phyloP scores from a whole-genome alignment of 2,888 invertebrate genomes.

The Polymixis lichenea region DNA sequence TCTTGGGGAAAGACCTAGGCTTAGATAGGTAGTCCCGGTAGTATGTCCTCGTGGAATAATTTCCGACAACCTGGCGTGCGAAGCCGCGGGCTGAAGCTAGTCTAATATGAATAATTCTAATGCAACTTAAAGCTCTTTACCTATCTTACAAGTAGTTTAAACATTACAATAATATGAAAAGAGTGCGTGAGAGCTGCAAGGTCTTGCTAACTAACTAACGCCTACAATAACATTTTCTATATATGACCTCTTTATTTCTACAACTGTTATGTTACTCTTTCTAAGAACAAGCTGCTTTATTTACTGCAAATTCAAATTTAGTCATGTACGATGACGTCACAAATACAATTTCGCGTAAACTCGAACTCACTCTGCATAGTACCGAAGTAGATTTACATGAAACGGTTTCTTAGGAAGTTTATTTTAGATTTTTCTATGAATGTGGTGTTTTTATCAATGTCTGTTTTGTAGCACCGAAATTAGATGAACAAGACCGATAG shows the following conservation, averaged over 20 bases:
- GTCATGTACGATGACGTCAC: constrained; percentile 37
- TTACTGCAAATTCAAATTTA: constrained; percentile 16
- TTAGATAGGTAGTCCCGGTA: no score
- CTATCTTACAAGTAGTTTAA: constrained; percentile 6
- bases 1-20: no score
- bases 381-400: constrained; percentile 36
- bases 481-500: neutral
- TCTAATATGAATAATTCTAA: neutral
- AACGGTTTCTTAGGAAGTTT: constrained; percentile 32
- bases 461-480: constrained; percentile 18
- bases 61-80: no score
- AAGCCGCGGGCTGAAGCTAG: no score
- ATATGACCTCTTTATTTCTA: constrained; percentile 33
- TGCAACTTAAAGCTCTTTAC: neutral
- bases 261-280: neutral
- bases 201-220: constrained; percentile 25
- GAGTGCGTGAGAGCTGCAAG: constrained; percentile 43
- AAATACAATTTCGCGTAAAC: constrained; percentile 25
- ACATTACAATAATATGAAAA: constrained; percentile 34
- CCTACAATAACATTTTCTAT: constrained; percentile 43
- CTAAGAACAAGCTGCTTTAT: constrained; percentile 1
- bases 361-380: constrained; percentile 12
- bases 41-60: no score
- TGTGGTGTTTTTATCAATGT: constrained; percentile 27
- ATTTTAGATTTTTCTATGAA: constrained; percentile 30